Base-by-base conservation (phyloP, 1,140 invertebrate species). In the Brachionus angularis region DNA sequence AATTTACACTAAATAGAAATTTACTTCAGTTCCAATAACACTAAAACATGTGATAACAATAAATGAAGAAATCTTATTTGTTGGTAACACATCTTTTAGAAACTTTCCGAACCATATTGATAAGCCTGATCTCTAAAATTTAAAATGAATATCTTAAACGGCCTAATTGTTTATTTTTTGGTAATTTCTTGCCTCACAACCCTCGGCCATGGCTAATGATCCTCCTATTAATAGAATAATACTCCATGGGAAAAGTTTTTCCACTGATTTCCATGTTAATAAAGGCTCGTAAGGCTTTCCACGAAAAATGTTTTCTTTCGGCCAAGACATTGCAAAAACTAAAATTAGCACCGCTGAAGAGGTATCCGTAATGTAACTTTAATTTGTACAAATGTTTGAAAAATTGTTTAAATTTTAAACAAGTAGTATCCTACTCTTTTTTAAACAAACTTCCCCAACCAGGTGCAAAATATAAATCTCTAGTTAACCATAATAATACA, bases 401-500 rank as follows among this genome's bases (percentile, higher is more conserved):
- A 50, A 10, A 12, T 5, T 42, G 18, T 27, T 39, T 31, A 64
- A 33, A n/a, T n/a, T n/a, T n/a, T n/a, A n/a, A n/a, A n/a, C n/a
- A n/a, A n/a, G n/a, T 3, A 5, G 29, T 29, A 14, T 16, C 27
- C 25, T 29, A 75, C 75, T 73, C 71, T 49, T 53, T 39, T 39
- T 39, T 21, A 62, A 84, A 82, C 1, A 79, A 53, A 21, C 71
- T 58, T 0, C 75, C 78, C 85, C 89, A 92, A n/a, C 90, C 90
- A 1, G 79, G 78, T 74, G 90, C 86, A 77, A 91, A 90, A 64
- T 88, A 87, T 0, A 91, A 91, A 55, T 87, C 87, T 39, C 91
- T 85, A 78, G 91, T 90, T 78, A 93, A 89, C 87, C 91, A 94
- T 67, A 94, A 82, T 39, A 89, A 73, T 2, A 93, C 87, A 3